A percentile compares a stretch with the other conserved stretches of the same genome.
Evolutionary conservation across 2,797 vertebrate species (phyloP).

Genomic region (Malacoraja senta): DNA sequence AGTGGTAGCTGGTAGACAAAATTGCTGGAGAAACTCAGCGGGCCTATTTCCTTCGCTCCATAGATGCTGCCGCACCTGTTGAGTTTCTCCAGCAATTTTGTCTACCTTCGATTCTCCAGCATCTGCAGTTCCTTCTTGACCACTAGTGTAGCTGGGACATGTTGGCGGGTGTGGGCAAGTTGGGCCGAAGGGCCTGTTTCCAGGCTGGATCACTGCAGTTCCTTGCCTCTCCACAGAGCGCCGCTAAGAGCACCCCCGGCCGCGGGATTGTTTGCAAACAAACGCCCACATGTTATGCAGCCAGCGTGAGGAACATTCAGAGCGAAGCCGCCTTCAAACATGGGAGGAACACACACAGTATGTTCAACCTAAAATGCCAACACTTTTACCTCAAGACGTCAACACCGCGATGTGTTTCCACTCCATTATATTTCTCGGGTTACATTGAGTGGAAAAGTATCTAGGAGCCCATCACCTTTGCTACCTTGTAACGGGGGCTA

Average conservation of each 20-base stretch:
- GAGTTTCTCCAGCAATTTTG: too few species aligned
- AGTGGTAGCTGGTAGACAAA: too few species aligned
- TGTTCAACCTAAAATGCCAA: not conserved
- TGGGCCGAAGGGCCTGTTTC: too few species aligned
- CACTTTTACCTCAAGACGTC: not conserved
- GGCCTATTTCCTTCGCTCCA: too few species aligned
- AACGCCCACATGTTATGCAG: not conserved
- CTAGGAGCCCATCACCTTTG: not conserved
- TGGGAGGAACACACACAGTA: not conserved
- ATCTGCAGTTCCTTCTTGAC: too few species aligned
- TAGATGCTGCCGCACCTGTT: too few species aligned
- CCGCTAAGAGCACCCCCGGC: not conserved
- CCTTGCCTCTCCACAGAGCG: not conserved
- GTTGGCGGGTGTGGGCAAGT: too few species aligned
- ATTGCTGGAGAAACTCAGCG: too few species aligned
- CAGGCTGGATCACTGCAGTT: not conserved
- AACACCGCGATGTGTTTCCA: not conserved
- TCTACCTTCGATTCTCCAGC: too few species aligned
- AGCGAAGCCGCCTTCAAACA: not conserved
- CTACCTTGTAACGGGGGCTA: too few species aligned
- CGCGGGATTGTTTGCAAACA: slow-evolving; percentile 8
- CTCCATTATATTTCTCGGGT: not conserved
- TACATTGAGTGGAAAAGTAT: not conserved
- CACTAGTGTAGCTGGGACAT: too few species aligned
- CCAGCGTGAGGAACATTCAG: not conserved